Base-by-base conservation (phyloP, 2,113 vertebrate species). In the Gymnogyps californianus region DNA sequence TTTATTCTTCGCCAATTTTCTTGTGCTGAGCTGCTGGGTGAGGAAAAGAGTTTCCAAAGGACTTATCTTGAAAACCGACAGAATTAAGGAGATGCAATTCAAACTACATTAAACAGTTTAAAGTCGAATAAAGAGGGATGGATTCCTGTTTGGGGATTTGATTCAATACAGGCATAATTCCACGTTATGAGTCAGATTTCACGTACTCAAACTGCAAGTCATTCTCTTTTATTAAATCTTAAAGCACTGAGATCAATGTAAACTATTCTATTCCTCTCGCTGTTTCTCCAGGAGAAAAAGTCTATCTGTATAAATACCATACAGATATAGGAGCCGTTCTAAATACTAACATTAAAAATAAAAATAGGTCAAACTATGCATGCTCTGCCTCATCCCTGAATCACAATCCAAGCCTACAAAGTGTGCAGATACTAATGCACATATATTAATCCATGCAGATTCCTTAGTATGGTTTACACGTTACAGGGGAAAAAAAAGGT, bases 171-270 rank as follows among this genome's bases (percentile, higher is more conserved):
- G 58, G 52, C 58, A 15, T 76, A 94, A 95, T 87, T 78, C 87
- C 40, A 10, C 6, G 0, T 84, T 55, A 40, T 58, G 77, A 96
- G 77, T 61, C 81, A 85, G 91, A 91, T 89, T 83, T 87, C 61
- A n/a, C 14, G 20, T 49, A 62, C 58, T 79, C 83, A 79, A 94
- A 94, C 77, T 92, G 91, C 87, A 96, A 95, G 83, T 87, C 93
- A 74, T 84, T 66, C 72, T 25, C 69, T 67, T 86, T 94, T 88
- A 95, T 96, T 83, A 80, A 34, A 88, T 64, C 58, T 90, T 91
- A 77, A 91, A 96, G 89, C 81, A 76, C 46, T 36, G 51, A 83
- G 82, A 96, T 90, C 87, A 65, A 28, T 55, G 91, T 80, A 79
- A 97, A 93, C 54, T 42, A 10, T 85, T 61, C 66, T 20, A 5